Evolutionary conservation across 2,888 invertebrate genomes (phyloP).

Genomic region (Protodeltote pygarga): DNA sequence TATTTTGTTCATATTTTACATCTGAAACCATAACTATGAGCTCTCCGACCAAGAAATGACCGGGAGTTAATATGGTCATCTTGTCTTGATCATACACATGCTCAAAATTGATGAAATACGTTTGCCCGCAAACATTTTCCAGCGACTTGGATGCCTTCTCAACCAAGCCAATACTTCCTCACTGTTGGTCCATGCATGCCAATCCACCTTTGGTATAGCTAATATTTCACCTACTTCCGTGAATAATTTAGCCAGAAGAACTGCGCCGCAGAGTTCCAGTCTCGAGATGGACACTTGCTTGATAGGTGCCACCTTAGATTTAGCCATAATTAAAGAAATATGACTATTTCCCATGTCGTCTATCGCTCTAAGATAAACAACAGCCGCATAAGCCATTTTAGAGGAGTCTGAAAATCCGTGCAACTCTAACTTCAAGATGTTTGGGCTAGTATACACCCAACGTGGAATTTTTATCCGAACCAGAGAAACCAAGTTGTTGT

Average conservation of each 20-base stretch:
- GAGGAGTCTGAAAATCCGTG: no score
- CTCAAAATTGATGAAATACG: no score
- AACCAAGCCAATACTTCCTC: no score
- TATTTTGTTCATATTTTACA: no score
- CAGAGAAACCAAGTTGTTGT: neutral
- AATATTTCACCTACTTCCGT: conserved; percentile 16
- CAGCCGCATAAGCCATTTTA: neutral
- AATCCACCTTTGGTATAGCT: conserved; percentile 4
- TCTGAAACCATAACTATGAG: no score
- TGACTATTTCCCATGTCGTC: conserved; percentile 11
- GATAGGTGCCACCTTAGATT: conserved; percentile 6
- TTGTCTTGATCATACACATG: no score
- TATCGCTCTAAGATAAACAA: neutral
- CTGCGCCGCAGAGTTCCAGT: conserved; percentile 39
- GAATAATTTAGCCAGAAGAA: conserved; percentile 25
- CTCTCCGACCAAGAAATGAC: no score
- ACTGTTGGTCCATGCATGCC: no score
- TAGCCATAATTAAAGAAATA: neutral
- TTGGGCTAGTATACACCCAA: neutral
- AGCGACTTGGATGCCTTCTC: no score
- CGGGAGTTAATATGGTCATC: no score
- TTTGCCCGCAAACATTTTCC: no score
- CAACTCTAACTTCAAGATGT: no score
- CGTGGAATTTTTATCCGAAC: neutral
- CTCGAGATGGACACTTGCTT: conserved; percentile 27